Percentiles rank a stretch among this genome's conserved stretches.
Evolutionary conservation across 1,140 invertebrate species (phyloP).

Genomic region (Atopsyche davidsoni): DNA sequence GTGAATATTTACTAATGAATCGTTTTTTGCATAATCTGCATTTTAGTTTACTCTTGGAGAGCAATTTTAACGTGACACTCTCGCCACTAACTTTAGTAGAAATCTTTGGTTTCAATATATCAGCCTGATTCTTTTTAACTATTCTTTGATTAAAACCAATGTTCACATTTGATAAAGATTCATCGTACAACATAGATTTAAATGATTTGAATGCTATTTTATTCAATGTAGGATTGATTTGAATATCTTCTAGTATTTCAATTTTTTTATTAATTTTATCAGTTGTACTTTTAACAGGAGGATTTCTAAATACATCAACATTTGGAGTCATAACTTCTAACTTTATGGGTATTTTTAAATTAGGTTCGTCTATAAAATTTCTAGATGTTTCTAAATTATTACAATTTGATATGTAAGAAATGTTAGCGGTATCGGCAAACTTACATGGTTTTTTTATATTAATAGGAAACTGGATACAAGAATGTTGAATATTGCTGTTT

Average conservation of each 20-base stretch:
- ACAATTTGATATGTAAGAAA: too few species aligned
- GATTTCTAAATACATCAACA: not conserved
- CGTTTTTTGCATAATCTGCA: slow-evolving; percentile 12
- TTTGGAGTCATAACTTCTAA: slow-evolving; percentile 13
- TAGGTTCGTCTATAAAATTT: not conserved
- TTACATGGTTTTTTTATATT: too few species aligned
- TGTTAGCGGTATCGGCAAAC: too few species aligned
- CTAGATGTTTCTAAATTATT: too few species aligned
- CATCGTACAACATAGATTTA: slow-evolving; percentile 8
- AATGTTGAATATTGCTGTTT: too few species aligned
- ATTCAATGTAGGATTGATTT: slow-evolving; percentile 7
- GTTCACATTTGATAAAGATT: slow-evolving; percentile 5
- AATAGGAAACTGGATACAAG: too few species aligned
- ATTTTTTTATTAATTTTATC: slow-evolving; percentile 16
- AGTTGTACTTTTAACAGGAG: not conserved
- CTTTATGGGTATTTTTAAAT: slow-evolving; percentile 12
- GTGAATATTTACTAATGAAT: slow-evolving; percentile 17
- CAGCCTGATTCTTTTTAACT: not conserved
- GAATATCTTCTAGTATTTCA: slow-evolving; percentile 20
- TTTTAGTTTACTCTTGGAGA: slow-evolving; percentile 3
- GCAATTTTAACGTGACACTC: not conserved
- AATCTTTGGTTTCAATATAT: not conserved
- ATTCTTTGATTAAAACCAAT: not conserved
- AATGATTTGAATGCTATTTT: slow-evolving; percentile 10
- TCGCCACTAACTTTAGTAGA: too few species aligned